Evolutionary conservation across 35 echinoderm and acorn worm species (phyloP).

Genomic region (Diadema setosum): DNA sequence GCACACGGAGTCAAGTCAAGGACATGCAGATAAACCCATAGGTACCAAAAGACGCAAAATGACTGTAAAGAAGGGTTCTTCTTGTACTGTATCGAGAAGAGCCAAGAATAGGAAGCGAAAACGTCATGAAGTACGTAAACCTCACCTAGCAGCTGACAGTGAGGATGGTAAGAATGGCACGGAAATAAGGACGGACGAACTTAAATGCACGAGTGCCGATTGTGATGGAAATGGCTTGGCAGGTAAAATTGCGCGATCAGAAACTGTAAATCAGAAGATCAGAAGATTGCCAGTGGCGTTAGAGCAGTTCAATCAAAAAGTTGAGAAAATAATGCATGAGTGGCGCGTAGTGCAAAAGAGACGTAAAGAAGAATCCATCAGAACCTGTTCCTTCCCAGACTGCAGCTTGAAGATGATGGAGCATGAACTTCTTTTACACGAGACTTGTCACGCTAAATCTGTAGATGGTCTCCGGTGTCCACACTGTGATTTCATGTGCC

Average conservation of each 20-base stretch:
- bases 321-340: background rate
- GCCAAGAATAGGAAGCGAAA: too few species aligned
- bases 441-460: background rate
- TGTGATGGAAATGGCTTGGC: background rate
- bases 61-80: too few species aligned
- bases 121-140: too few species aligned
- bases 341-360: background rate
- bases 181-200: background rate
- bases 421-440: background rate
- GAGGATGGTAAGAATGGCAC: too few species aligned
- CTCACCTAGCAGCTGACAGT: too few species aligned
- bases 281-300: background rate
- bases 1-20: too few species aligned
- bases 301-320: background rate
- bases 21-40: too few species aligned
- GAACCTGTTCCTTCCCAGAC: background rate
- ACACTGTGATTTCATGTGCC: background rate
- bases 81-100: too few species aligned
- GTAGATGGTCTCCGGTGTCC: conserved; percentile 1
- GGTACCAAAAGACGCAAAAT: too few species aligned
- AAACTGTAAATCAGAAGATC: background rate
- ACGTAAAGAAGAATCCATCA: background rate
- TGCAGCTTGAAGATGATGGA: background rate
- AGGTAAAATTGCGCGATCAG: background rate
- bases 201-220: background rate